A percentile compares a stretch with the other conserved stretches of the same genome.
Conservation (phyloP, 2,797 vertebrate genomes). For the Taenioides sp. region DNA sequence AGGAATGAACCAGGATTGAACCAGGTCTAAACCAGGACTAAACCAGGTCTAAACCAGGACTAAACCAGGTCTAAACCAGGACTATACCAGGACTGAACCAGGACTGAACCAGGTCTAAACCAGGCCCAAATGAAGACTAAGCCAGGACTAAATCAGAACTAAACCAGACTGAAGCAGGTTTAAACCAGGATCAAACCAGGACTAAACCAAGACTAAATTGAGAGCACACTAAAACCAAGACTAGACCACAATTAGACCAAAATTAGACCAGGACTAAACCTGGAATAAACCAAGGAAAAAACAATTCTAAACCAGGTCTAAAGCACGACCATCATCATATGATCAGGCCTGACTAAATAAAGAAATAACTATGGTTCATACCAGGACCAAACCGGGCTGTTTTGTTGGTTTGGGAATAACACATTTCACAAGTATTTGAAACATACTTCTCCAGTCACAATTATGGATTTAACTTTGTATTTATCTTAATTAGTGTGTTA, state of each 20-base stretch:
- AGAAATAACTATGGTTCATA: no score
- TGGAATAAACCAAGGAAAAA: no score
- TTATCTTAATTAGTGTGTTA: no score
- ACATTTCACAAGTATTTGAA: no score
- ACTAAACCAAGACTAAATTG: not conserved
- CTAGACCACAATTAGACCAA: not conserved
- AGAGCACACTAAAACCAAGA: not conserved
- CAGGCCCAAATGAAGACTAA: not conserved
- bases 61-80: not conserved
- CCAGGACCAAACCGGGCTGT: no score
- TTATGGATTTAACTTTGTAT: no score
- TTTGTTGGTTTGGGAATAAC: no score
- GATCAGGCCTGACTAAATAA: no score
- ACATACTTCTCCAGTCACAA: no score
- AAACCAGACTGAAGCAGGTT: not conserved
- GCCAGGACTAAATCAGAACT: not conserved
- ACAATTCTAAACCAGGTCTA: no score
- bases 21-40: not conserved
- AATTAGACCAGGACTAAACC: not conserved
- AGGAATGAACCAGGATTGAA: not conserved
- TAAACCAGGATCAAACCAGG: not conserved
- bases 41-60: not conserved
- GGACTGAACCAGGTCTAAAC: not conserved
- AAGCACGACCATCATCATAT: no score
- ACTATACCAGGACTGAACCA: not conserved